Base-by-base conservation (phyloP, 2,113 vertebrate species). In the Casuarius casuarius region DNA sequence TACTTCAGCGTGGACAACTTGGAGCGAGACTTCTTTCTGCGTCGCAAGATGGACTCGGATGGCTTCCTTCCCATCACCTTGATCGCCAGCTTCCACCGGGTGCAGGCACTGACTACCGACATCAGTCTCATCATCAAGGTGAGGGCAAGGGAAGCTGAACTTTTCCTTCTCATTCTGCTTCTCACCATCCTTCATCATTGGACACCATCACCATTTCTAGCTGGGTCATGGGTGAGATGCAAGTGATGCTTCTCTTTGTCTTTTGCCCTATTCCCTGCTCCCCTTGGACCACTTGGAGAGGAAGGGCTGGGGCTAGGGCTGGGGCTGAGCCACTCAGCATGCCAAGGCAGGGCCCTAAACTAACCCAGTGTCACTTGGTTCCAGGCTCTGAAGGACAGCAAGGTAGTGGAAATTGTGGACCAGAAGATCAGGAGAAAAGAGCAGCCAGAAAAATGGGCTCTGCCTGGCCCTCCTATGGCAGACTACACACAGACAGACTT, bases 1-100 rank as follows among this genome's bases (percentile, higher is more conserved):
- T 99, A 99, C 98, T 99, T 99, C 98, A 99, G 99, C 0, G 98
- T 99, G 94, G 99, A 99, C 97, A 99, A 99, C 96, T 97, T 99
- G 98, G 98, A 99, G 97, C 97, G 99, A 52, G 99, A 99, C 94
- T 99, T 99, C 94, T 99, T 99, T 98, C 97, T 99, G 95, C 98
- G 99, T 66, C 98, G 99, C 93, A 99, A 99, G 97, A 99, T 99
- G 99, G 99, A 99, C 86, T 95, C 98, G 0, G 99, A 99, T 0
- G 99, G 99, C 25, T 99, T 99, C 96, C 98, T 99, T 90, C 99
- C 99, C 52, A 97, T 99, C 72, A 98, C 98, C 12, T 98, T 99
- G 52, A 98, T 99, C 1, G 99, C 99, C 82, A 99, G 99, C 90
- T 99, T 99, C 98, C 99, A 99, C 98, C 97, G 99, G 5, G 99